Evolutionary conservation across 2,888 invertebrate genomes (phyloP), one percentile per base, ranked within the genome.

Genomic region (Rhopalosiphum nymphaeae): DNA sequence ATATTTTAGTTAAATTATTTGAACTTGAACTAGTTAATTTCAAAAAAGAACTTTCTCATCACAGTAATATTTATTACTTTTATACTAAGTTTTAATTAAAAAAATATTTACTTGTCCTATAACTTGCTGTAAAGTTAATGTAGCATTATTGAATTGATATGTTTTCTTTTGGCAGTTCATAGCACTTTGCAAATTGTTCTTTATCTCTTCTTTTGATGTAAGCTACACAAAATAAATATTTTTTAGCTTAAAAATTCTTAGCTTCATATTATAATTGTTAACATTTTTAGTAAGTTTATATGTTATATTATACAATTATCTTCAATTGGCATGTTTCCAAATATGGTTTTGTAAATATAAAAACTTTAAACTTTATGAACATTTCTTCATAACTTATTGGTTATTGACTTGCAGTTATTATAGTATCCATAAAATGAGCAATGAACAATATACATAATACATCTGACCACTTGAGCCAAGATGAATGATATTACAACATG

Each of bases 151-250:
- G 49, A 94, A 94, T 91, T 94, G 90, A n/a, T 94, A 94, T 49
- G 49, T 87, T 91, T 94, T 94, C 42, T 91, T 49, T 67, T 91
- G 94, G n/a, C 94, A 94, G 29, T 91, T 94, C 57, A 94, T 90
- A 67, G 91, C 94, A 53, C 90, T 87, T 87, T 86, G 87, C 94
- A 94, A 87, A 86, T 94, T 94, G 49, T 61, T 86, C n/a, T 91
- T 61, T 86, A 94, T 91, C 87, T 94, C 94, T 94, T 94, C 94
- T 44, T 86, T 57, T n/a, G 94, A 94, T 61, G 94, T 94, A 91
- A 94, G 94, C 94, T 94, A 49, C 36, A 89, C 29, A 92, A 25
- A 46, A 92, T 67, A 46, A 46, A 61, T 46, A 90, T 25, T 49
- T 25, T 21, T 36, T 36, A 21, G n/a, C n/a, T 21, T 78, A 9